These are phyloP conservation scores for Sminthurides aquaticus DNA, from an alignment of 2,888 invertebrate genomes.

Conservation along the genomic window DNA sequence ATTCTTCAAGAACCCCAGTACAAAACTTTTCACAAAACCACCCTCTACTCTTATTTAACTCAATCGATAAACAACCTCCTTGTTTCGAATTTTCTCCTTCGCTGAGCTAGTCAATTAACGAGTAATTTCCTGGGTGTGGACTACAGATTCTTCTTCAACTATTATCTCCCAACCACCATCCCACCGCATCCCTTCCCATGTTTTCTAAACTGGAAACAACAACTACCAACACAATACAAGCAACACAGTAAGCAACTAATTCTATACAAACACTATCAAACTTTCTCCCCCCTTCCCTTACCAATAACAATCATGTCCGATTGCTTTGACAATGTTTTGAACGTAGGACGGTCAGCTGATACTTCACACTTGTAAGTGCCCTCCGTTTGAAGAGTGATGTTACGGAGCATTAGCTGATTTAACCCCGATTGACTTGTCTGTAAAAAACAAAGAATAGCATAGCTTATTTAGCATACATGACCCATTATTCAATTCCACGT, in stretches of 20 bases:
- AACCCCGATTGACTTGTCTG: slow-evolving; percentile 32
- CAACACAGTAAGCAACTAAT: too few relatives aligned
- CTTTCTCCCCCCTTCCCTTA: too few relatives aligned
- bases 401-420: slow-evolving; percentile 32
- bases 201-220: background rate
- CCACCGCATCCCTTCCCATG: background rate
- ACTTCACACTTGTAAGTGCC: slow-evolving; percentile 41
- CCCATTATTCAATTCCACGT: too few relatives aligned
- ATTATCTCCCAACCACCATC: background rate
- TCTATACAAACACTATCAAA: too few relatives aligned
- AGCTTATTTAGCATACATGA: too few relatives aligned
- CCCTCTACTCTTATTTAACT: background rate
- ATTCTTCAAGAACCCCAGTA: too few relatives aligned
- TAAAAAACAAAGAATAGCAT: slow-evolving; percentile 5
- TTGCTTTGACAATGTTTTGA: slow-evolving; percentile 32
- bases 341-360: slow-evolving; percentile 40
- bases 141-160: background rate
- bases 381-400: slow-evolving; percentile 37
- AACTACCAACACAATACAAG: too few relatives aligned
- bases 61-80: background rate
- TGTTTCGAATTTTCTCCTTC: background rate
- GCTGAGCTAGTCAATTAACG: background rate
- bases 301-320: slow-evolving; percentile 40
- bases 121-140: background rate
- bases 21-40: too few relatives aligned